These are phyloP conservation scores for Rousettus madagascariensis DNA, from an alignment of 2,797 vertebrate species.

Conservation along the genomic window DNA sequence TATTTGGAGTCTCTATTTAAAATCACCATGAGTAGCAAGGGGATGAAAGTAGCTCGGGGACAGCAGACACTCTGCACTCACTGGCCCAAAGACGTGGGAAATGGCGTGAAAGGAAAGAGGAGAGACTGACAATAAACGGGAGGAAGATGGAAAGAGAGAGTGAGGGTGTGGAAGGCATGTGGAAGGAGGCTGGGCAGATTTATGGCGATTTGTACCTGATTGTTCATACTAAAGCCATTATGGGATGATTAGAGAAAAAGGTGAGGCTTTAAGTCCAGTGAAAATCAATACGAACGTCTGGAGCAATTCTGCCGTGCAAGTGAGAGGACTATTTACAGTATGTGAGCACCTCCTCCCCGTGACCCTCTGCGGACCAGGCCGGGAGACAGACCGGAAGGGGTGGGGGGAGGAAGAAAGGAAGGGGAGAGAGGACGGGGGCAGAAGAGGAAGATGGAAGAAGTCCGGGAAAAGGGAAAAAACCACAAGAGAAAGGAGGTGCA, in stretches of 20 bases:
- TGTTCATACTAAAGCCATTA: constrained; percentile 99
- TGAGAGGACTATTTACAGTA: constrained; percentile 88
- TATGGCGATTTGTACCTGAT: constrained; percentile 99
- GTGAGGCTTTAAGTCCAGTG: constrained; percentile 99
- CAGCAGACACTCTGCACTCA: background rate
- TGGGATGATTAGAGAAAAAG: constrained; percentile 99
- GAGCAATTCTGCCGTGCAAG: constrained; percentile 95
- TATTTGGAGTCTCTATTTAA: background rate
- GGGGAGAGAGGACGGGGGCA: background rate
- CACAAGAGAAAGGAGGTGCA: background rate
- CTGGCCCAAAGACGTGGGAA: background rate
- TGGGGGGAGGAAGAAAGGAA: background rate
- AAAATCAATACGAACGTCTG: constrained; percentile 99
- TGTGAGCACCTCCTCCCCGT: constrained; percentile 82
- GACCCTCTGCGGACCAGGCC: constrained; percentile 63
- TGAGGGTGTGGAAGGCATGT: constrained; percentile 85
- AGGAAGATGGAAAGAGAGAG: constrained; percentile 45
- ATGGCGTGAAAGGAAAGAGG: background rate
- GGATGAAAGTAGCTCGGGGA: background rate
- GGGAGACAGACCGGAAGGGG: background rate
- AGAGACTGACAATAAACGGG: background rate
- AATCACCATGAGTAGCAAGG: background rate
- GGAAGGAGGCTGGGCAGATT: constrained; percentile 95
- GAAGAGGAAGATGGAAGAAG: background rate
- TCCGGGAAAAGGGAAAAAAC: background rate